Evolutionary conservation across 1,140 invertebrate genomes (phyloP), one percentile per base, ranked within the genome.

Genomic region (Portunus trituberculatus): DNA sequence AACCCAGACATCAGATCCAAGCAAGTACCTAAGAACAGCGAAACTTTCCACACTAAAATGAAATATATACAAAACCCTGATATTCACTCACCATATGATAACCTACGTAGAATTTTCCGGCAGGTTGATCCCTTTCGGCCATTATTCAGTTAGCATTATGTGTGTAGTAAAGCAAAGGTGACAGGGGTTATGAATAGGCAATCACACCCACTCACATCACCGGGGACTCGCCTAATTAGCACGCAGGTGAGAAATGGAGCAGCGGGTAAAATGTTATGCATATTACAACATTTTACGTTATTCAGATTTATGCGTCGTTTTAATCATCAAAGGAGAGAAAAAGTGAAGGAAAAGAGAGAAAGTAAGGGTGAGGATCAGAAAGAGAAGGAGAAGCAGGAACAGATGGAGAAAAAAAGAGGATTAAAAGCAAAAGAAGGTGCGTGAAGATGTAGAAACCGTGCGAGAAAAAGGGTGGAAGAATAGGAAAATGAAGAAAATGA

Each of bases 151-250:
- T 39, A 39, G 39, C 39, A 39, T 39, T 39, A 39, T 39, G 39
- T 39, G 39, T 39, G 39, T 39, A 20, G 67, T n/a, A n/a, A n/a
- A 76, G 20, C 67, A 76, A 76, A 76, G 67, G 67, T n/a, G 67
- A n/a, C 67, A n/a, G n/a, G 67, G 67, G n/a, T 76, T 76, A 76
- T 76, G 67, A 76, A 76, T 76, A 76, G 67, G 67, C 67, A 76
- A 76, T 76, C 67, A 76, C 67, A 76, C 67, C 20, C 67, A 76
- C 67, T 76, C 12, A 25, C 67, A 76, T 76, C 25, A 76, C 67
- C 67, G 20, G 25, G 12, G 25, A 76, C 67, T 25, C n/a, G 67
- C 67, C 67, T 76, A 76, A 76, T 76, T 76, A 76, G 67, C 25
- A 76, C 67, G 20, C 67, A 76, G 67, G 67, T 76, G 67, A 76